Conservation (phyloP, 2,797 vertebrate genomes). For the Argya squamiceps region DNA sequence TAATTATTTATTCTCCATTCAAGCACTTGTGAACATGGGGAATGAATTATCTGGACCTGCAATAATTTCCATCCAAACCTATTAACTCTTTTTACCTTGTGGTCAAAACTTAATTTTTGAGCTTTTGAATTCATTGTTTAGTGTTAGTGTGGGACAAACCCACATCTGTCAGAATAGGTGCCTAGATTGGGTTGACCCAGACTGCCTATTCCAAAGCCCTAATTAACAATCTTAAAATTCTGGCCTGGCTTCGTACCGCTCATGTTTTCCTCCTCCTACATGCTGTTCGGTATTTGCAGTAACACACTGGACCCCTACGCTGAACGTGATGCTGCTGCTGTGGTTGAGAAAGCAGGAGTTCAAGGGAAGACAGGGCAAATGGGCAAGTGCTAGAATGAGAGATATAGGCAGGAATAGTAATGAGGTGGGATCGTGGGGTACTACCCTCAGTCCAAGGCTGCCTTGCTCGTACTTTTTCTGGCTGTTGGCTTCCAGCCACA, state of each 20-base stretch:
- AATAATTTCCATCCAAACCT: not conserved
- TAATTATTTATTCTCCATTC: not conserved
- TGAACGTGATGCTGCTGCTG: not conserved
- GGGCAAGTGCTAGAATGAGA: not conserved
- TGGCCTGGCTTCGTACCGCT: not conserved
- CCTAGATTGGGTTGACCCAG: not conserved
- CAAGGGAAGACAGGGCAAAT: not conserved
- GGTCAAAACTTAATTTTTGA: slow-evolving; percentile 30
- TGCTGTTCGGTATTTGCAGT: not conserved
- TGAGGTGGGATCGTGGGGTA: fast-evolving
- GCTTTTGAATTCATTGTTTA: not conserved
- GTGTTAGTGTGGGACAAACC: not conserved
- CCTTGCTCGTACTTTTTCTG: not conserved
- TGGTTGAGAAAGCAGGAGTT: not conserved
- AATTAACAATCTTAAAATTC: slow-evolving; percentile 24
- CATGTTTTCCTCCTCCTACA: not conserved
- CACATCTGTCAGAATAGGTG: slow-evolving; percentile 10
- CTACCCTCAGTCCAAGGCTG: not conserved
- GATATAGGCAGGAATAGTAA: not conserved
- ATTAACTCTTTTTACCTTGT: not conserved
- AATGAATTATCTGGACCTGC: slow-evolving; percentile 18
- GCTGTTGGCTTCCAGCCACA: not conserved
- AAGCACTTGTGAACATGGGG: not conserved
- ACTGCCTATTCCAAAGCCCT: slow-evolving; percentile 32
- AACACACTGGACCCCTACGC: not conserved